Percentiles rank a stretch among this genome's conserved stretches.
Conservation (phyloP, 2,888 invertebrate genomes). For the Dolichopus griseipennis region DNA sequence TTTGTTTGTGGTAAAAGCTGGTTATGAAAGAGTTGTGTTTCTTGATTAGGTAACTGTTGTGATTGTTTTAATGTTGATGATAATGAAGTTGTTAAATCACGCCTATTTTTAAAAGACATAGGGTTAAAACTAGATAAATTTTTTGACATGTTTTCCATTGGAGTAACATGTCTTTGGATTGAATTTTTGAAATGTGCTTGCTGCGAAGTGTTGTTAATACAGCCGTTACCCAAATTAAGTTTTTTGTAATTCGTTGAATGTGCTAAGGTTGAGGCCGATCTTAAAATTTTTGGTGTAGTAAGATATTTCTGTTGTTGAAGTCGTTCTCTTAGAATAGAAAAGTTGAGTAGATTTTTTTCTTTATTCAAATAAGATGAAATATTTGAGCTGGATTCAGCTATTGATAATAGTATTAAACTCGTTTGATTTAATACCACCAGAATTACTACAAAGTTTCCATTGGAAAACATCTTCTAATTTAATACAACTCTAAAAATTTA, state of each 20-base stretch:
- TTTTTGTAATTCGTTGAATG: background rate
- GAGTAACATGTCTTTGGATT: background rate
- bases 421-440: constrained; percentile 26
- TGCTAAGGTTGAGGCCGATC: background rate
- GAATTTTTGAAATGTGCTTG: background rate
- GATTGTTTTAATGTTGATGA: background rate
- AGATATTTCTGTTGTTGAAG: no score
- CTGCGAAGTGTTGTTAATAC: background rate
- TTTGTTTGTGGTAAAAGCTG: constrained; percentile 16
- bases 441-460: constrained; percentile 28
- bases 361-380: constrained; percentile 20
- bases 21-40: background rate
- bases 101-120: background rate
- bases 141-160: background rate
- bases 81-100: background rate
- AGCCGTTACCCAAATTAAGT: background rate
- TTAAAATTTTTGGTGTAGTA: background rate
- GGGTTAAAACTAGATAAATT: constrained; percentile 10
- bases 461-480: constrained; percentile 28
- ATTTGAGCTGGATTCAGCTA: constrained; percentile 25
- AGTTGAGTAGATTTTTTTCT: constrained; percentile 14
- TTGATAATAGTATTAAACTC: constrained; percentile 25
- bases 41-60: background rate
- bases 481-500: background rate
- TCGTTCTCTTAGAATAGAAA: constrained; percentile 8